phyloP scores from a whole-genome alignment of 2,113 vertebrate genomes.

The Pavo muticus region DNA sequence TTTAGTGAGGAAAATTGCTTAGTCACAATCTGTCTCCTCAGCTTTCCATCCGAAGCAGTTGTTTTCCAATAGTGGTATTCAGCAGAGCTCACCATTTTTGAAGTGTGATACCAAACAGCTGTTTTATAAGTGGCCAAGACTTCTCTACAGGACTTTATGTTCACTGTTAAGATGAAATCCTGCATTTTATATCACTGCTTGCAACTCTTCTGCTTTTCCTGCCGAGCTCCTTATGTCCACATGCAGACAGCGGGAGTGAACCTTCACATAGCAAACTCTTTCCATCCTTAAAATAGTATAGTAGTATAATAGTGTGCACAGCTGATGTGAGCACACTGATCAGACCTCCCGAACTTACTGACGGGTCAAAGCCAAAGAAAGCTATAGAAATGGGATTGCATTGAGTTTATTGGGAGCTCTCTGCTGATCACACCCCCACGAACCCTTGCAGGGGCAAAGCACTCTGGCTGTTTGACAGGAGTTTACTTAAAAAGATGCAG shows the following conservation, averaged over 20 bases:
- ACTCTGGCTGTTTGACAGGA: background rate
- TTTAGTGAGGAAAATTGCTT: background rate
- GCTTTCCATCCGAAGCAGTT: background rate
- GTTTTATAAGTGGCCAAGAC: background rate
- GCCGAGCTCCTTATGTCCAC: background rate
- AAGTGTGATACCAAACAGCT: background rate
- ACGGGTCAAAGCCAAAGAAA: background rate
- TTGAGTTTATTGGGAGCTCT: background rate
- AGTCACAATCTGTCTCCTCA: background rate
- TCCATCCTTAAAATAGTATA: background rate
- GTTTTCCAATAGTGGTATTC: background rate
- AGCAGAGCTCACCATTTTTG: background rate
- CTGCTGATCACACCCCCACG: background rate
- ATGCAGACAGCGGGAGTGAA: background rate
- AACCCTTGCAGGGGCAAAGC: background rate
- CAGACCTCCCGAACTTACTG: background rate
- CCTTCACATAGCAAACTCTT: background rate
- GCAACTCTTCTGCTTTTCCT: background rate
- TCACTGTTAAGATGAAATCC: background rate
- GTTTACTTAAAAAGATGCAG: background rate
- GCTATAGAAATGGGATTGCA: background rate
- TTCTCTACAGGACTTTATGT: background rate
- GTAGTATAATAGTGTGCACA: no score
- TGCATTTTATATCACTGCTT: background rate
- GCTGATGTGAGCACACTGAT: background rate